These are phyloP conservation scores for Hypsopygia costalis DNA, from an alignment of 2,888 invertebrate genomes.

Conservation along the genomic window DNA sequence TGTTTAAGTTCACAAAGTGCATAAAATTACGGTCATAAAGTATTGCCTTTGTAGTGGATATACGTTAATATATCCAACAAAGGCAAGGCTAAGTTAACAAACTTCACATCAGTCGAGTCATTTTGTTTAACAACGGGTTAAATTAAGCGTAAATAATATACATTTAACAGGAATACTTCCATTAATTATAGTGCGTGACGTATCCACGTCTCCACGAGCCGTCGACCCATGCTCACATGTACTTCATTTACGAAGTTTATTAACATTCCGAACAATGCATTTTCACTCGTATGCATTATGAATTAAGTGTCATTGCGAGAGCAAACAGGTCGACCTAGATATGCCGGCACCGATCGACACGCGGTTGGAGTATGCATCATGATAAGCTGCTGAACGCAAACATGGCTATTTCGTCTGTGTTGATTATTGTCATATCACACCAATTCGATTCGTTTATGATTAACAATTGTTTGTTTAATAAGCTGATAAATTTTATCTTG, in stretches of 20 bases:
- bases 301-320: conserved; percentile 13
- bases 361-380: conserved; percentile 18
- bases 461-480: conserved; percentile 5
- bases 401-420: conserved; percentile 6
- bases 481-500: not conserved
- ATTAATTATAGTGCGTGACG: conserved; percentile 18
- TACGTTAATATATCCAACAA: too few species aligned
- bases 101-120: too few species aligned
- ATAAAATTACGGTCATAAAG: too few species aligned
- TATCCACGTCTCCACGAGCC: conserved; percentile 13
- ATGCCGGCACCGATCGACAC: conserved; percentile 24
- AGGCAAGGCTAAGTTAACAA: too few species aligned
- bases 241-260: conserved; percentile 1
- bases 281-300: conserved; percentile 5
- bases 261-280: conserved; percentile 3
- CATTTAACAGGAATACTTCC: conserved; percentile 19
- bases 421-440: conserved; percentile 4
- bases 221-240: conserved; percentile 8
- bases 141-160: too few species aligned
- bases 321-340: conserved; percentile 36
- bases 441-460: conserved; percentile 3
- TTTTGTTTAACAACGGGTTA: too few species aligned
- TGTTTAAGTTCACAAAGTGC: too few species aligned
- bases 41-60: too few species aligned
- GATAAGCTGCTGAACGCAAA: conserved; percentile 14